phyloP scores from a whole-genome alignment of 2,113 vertebrate species.

The Paradoxurus hermaphroditus region DNA sequence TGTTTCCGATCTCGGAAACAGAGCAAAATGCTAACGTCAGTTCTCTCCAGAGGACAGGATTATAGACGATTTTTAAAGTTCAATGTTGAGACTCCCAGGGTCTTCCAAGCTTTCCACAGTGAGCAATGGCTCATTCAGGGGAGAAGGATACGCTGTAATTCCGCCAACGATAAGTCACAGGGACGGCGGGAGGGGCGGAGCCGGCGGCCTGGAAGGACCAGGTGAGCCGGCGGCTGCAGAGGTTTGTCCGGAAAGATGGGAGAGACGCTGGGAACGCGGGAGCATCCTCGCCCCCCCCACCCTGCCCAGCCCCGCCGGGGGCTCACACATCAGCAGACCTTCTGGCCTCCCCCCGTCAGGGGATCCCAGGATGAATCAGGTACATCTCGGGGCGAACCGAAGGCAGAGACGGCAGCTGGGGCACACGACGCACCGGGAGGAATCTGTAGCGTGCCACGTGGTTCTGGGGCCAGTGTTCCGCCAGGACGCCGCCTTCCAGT shows the following conservation, averaged over 20 bases:
- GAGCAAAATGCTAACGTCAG: neutral
- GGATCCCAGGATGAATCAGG: conserved; percentile 47
- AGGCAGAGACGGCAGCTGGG: neutral
- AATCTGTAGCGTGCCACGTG: fast-evolving
- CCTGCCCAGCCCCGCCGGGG: neutral
- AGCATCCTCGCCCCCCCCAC: neutral
- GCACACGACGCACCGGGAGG: fast-evolving
- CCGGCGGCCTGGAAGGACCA: neutral
- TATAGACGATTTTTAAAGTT: neutral
- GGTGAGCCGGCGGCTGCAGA: neutral
- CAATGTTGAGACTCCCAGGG: neutral
- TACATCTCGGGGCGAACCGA: neutral
- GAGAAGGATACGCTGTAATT: neutral
- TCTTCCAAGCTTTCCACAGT: neutral
- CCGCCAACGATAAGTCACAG: fast-evolving
- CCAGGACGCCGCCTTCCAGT: neutral
- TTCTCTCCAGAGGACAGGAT: neutral
- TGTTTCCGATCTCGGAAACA: neutral
- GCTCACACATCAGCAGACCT: neutral
- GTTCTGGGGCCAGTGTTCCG: neutral
- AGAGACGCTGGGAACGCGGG: fast-evolving
- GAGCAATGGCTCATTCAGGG: too few species aligned
- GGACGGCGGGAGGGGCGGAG: neutral
- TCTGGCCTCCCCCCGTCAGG: conserved; percentile 22
- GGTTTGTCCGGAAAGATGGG: neutral